These are phyloP conservation scores for Muricea muricata DNA, from an alignment of 92 coral and sea anemone genomes.

Conservation along the genomic window DNA sequence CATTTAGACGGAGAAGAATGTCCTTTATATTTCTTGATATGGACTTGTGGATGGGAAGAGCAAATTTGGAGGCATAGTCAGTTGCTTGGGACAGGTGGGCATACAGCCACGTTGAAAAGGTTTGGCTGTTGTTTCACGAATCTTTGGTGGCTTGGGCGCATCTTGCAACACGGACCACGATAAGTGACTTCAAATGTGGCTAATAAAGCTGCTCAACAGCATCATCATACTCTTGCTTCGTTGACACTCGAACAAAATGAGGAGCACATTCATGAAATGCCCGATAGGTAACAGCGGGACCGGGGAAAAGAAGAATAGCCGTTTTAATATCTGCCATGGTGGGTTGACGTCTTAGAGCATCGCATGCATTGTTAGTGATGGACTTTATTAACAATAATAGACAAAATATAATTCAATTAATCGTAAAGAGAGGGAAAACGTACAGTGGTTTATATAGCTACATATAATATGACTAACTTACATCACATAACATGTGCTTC, in stretches of 20 bases:
- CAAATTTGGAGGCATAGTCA: not conserved
- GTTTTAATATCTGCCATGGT: constrained; percentile 12
- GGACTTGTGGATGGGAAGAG: not conserved
- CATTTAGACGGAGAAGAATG: not conserved
- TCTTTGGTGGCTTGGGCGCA: not conserved
- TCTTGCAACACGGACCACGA: constrained; percentile 1
- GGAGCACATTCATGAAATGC: constrained; percentile 55
- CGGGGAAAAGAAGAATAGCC: constrained; percentile 37
- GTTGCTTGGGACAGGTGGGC: constrained; percentile 10
- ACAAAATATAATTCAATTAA: not conserved
- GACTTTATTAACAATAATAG: not conserved
- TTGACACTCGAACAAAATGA: constrained; percentile 20
- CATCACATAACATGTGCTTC: constrained; percentile 65
- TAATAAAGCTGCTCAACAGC: constrained; percentile 4
- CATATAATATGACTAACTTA: constrained; percentile 4
- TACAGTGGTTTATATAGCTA: not conserved
- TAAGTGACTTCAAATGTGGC: not conserved
- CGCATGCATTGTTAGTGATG: constrained; percentile 26
- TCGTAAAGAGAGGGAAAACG: not conserved
- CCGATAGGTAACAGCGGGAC: constrained; percentile 57
- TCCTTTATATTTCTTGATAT: constrained; percentile 18
- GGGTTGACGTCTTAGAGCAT: constrained; percentile 19
- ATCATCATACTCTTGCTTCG: constrained; percentile 11
- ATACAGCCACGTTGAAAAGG: constrained; percentile 1
- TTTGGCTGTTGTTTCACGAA: not conserved